Evolutionary conservation across 2,888 invertebrate genomes (phyloP), one percentile per base, ranked within the genome.

Genomic region (Morpho deidamia): DNA sequence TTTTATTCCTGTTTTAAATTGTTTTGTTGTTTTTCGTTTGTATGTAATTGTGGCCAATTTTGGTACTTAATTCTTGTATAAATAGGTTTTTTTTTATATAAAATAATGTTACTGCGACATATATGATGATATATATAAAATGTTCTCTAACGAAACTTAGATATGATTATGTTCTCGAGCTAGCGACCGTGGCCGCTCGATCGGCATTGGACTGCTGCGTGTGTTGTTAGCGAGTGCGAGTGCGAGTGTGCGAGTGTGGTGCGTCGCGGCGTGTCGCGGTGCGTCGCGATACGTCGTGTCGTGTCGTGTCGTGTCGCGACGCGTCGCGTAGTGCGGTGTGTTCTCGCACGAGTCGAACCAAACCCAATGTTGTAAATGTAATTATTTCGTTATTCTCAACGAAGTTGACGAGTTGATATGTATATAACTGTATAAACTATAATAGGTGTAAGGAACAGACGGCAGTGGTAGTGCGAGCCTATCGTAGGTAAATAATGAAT

Each of bases 71-170:
- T 74, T 82, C 80, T 87, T 87, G 84, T 86, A 85, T 81, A 83
- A 84, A 87, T 85, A 83, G 81, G 84, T 87, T 84, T 89, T 85
- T 88, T 86, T 87, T 86, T 86, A 87, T 86, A 84, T 85, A 81
- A 83, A 83, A 80, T 85, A 83, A 86, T 86, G 87, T 89, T 86
- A 83, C 83, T 81, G 83, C 84, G 77, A 82, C 81, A 80, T 86
- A 83, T 84, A 83, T 81, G 80, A 81, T 51, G 83, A 83, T 83
- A 83, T 84, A 84, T 84, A 62, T 58, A 60, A 61, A 60, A 53
- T 54, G 51, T 59, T 86, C 84, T 85, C 84, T 86, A 84, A 85
- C 85, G 83, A 86, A 86, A 85, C 83, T 78, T 78, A 82, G 82
- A 81, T 76, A 23, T 5, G 23, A 23, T 23, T 23, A 23, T 23